Base-by-base conservation (phyloP, 2,888 invertebrate species). In the Blastobasis lacticolella region DNA sequence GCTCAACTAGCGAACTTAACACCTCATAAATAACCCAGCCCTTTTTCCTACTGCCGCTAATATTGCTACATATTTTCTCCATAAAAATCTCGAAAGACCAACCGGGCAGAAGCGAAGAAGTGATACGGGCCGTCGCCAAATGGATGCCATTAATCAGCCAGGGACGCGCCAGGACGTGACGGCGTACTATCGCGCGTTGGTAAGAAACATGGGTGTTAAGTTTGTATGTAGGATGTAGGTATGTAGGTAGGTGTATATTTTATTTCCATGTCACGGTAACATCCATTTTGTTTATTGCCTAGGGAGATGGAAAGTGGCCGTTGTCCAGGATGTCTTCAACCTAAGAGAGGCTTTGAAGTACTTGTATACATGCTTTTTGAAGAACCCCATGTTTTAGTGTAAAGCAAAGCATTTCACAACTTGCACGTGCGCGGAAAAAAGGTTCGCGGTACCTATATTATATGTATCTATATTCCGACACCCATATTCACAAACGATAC, bases 71-170 rank as follows among this genome's bases (percentile, higher is more conserved):
- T 23, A 23, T 23, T 23, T 23, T 23, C 23, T 3, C 23, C 56
- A 55, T 50, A 54, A 49, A 59, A 62, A 54, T 62, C 63, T 64
- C 66, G 50, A 58, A 52, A 62, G 61, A 54, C 48, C 38, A 37
- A 43, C 44, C 9, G 5, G 44, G 47, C 51, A 46, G 46, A 60
- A 62, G 57, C 55, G 55, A 60, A 60, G 59, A 67, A 62, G 61
- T 63, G 61, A 60, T 44, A 10, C 37, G 43, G 54, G n/a, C 45
- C 49, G 54, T 50, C 53, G 55, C 54, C 49, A 57, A 62, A 63
- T 63, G 57, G 60, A 51, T 45, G 53, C 59, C 68, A 67, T 67
- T 66, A 61, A 64, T 67, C 64, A 64, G 53, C 53, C 51, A 52
- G 58, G 61, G 60, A 62, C 55, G 59, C 54, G 59, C 62, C 67